Percentiles rank a stretch among this genome's conserved stretches.
These are phyloP conservation scores for Microcebus murinus DNA, from an alignment of 2,113 vertebrate species.

Conservation along the genomic window DNA sequence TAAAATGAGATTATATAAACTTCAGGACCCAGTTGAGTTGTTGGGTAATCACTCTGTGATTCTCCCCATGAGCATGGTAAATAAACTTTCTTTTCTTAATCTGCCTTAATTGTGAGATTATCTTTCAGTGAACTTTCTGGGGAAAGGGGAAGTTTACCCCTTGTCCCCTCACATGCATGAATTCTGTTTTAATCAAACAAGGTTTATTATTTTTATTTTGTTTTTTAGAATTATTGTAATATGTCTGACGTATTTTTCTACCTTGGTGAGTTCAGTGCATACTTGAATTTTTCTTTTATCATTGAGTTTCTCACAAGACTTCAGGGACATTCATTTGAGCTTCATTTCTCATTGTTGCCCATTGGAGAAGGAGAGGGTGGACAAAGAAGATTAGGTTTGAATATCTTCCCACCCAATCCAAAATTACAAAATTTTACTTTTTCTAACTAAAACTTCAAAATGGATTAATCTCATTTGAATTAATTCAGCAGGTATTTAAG, in stretches of 20 bases:
- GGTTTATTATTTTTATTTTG: background rate
- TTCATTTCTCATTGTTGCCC: background rate
- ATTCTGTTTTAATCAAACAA: background rate
- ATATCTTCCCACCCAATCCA: background rate
- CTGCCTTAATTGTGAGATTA: too few species aligned
- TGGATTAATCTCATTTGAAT: conserved; percentile 5
- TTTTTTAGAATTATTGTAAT: background rate
- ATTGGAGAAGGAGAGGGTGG: background rate
- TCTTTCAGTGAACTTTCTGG: too few species aligned
- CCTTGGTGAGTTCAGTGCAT: background rate
- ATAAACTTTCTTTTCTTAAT: too few species aligned
- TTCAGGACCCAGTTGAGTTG: too few species aligned
- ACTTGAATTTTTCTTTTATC: conserved; percentile 45
- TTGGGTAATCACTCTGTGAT: too few species aligned
- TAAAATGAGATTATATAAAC: too few species aligned
- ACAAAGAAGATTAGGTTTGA: background rate
- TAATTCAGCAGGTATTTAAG: background rate
- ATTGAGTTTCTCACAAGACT: background rate
- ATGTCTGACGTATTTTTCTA: background rate
- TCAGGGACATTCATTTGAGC: background rate
- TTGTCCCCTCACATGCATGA: background rate
- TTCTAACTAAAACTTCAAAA: conserved; percentile 6
- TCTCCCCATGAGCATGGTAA: too few species aligned
- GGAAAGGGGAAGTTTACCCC: too few species aligned
- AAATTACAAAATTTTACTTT: conserved; percentile 32